Evolutionary conservation across 2,797 vertebrate genomes (phyloP).

Genomic region (Lutjanus campechanus): DNA sequence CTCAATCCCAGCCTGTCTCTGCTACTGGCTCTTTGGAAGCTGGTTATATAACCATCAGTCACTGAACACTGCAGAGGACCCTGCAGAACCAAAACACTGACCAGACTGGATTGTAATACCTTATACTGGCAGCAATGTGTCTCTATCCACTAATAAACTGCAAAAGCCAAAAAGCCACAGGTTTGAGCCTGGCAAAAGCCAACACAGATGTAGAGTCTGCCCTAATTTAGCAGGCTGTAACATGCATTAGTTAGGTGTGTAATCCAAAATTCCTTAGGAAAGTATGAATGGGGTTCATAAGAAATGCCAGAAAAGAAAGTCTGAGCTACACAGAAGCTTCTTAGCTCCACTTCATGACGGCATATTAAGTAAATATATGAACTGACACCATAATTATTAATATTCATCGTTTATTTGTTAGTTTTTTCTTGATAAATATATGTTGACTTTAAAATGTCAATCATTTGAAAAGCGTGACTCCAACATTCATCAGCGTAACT

Average conservation of each 20-base stretch:
- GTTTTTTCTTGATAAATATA: background rate
- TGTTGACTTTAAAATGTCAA: background rate
- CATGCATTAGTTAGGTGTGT: slow-evolving; percentile 35
- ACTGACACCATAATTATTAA: background rate
- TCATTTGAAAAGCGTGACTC: background rate
- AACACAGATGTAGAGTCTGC: slow-evolving; percentile 13
- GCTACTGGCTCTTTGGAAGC: slow-evolving; percentile 46
- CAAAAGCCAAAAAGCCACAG: slow-evolving; percentile 33
- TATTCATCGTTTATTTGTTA: background rate
- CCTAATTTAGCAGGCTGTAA: slow-evolving; percentile 42
- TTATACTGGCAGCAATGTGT: slow-evolving; percentile 27
- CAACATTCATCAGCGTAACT: background rate
- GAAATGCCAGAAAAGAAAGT: slow-evolving; percentile 4
- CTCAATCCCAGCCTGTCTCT: slow-evolving; percentile 33
- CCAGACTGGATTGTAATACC: slow-evolving; percentile 31
- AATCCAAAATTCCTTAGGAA: slow-evolving; percentile 49
- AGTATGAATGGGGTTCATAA: slow-evolving; percentile 40
- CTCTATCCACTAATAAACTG: slow-evolving; percentile 14
- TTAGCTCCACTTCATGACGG: background rate
- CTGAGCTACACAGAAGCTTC: slow-evolving; percentile 9
- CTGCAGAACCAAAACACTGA: slow-evolving; percentile 49
- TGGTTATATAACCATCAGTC: slow-evolving; percentile 62
- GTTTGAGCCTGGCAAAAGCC: slow-evolving; percentile 14
- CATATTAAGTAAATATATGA: background rate
- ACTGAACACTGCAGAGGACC: slow-evolving; percentile 53